Percentiles rank a stretch among this genome's conserved stretches.
phyloP scores from a whole-genome alignment of 2,797 vertebrate species.

The Buphagus erythrorhynchus region DNA sequence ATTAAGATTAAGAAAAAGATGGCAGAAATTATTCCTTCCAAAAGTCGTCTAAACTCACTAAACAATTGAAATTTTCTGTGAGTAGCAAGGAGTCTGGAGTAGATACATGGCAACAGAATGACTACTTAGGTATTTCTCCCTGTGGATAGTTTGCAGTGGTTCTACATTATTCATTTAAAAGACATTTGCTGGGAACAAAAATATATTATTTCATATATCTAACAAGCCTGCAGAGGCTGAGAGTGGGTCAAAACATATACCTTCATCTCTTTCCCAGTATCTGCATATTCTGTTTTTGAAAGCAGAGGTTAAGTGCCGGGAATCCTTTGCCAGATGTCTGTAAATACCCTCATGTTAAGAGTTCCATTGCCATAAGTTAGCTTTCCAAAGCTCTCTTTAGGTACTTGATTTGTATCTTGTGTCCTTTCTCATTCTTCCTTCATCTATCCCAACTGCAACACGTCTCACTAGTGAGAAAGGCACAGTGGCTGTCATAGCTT shows the following conservation, averaged over 20 bases:
- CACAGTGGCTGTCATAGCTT: not conserved
- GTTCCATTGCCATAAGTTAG: not conserved
- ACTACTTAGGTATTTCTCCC: not conserved
- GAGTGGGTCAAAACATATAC: not conserved
- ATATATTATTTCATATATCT: slow-evolving; percentile 23
- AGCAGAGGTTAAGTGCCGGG: slow-evolving; percentile 16
- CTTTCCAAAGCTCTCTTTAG: not conserved
- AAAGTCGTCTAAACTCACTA: not conserved
- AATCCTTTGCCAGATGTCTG: slow-evolving; percentile 4
- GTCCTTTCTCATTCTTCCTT: not conserved
- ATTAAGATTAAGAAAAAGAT: not conserved
- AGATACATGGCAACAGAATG: not conserved
- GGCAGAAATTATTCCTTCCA: slow-evolving; percentile 25
- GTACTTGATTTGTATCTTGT: not conserved
- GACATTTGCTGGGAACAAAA: slow-evolving; percentile 12
- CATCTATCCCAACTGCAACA: not conserved
- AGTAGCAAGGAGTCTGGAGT: not conserved
- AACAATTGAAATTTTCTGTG: slow-evolving; percentile 19
- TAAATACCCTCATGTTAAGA: not conserved
- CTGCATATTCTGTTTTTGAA: slow-evolving; percentile 30
- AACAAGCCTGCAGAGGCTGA: slow-evolving; percentile 36
- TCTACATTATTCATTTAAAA: slow-evolving; percentile 13
- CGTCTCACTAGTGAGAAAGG: not conserved
- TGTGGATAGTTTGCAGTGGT: not conserved
- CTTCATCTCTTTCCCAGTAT: slow-evolving; percentile 27